Conservation (phyloP, 2,888 invertebrate species). For the Rhaphigaster nebulosa region DNA sequence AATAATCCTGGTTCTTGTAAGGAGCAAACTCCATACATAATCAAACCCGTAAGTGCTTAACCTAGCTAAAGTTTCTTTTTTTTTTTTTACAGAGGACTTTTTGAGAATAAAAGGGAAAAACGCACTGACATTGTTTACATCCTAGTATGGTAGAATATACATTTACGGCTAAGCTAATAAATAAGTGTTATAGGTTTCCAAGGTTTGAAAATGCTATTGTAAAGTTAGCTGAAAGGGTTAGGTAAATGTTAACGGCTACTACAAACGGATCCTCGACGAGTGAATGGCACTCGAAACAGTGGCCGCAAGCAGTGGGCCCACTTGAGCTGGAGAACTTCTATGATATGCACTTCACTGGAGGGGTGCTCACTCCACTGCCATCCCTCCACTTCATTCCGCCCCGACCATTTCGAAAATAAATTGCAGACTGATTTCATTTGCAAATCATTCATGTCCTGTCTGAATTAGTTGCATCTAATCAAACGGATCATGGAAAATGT, state of each 20-base stretch:
- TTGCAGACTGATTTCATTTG: neutral
- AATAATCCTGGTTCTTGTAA: too few relatives aligned
- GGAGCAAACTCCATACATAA: too few relatives aligned
- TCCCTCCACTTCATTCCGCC: slow-evolving; percentile 8
- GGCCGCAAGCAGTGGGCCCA: slow-evolving; percentile 12
- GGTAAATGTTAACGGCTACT: slow-evolving; percentile 25
- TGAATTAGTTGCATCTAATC: neutral
- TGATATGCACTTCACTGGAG: slow-evolving; percentile 1
- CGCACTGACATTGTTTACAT: too few relatives aligned
- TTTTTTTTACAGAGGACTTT: too few relatives aligned
- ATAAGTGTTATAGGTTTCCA: neutral
- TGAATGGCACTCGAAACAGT: slow-evolving; percentile 28
- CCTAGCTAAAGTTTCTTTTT: too few relatives aligned
- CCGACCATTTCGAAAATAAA: neutral
- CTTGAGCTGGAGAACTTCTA: slow-evolving; percentile 6
- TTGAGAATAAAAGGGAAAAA: too few relatives aligned
- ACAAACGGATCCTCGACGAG: neutral
- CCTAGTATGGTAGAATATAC: neutral
- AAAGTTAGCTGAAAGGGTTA: neutral
- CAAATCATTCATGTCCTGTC: neutral
- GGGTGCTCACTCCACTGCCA: neutral
- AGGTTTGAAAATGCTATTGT: neutral
- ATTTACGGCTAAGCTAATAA: neutral
- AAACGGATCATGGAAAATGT: neutral
- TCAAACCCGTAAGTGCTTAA: too few relatives aligned